A percentile compares a stretch with the other conserved stretches of the same genome.
phyloP scores from a whole-genome alignment of 2,113 vertebrate species.

The Trogon melanurus region DNA sequence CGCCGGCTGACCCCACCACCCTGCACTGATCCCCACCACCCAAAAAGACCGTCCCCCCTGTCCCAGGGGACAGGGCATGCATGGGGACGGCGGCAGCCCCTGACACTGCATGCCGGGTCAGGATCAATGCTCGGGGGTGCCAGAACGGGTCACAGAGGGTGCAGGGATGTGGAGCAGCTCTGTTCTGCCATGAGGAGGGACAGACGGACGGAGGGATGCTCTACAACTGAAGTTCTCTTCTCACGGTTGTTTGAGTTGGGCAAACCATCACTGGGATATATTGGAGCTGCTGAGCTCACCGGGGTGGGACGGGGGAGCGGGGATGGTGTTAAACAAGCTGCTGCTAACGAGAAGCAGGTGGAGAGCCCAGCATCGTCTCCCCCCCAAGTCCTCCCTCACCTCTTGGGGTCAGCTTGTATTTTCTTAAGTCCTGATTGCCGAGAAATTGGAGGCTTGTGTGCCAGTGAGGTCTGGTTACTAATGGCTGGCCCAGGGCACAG shows the following conservation, averaged over 20 bases:
- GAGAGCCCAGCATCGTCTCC: accelerated
- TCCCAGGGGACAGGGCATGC: background rate
- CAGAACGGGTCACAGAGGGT: background rate
- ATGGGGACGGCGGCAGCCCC: background rate
- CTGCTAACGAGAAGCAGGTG: conserved; percentile 66
- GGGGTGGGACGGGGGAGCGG: background rate
- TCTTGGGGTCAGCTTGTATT: conserved; percentile 54
- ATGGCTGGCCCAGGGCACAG: background rate
- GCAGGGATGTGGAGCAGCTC: background rate
- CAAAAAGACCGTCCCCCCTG: conserved; percentile 24
- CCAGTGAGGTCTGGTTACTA: background rate
- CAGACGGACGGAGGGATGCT: background rate
- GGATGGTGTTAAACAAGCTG: background rate
- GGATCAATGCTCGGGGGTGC: background rate
- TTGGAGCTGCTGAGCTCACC: background rate
- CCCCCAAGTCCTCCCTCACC: background rate
- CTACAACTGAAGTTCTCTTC: background rate
- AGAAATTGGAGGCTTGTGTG: conserved; percentile 56
- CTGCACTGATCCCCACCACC: background rate
- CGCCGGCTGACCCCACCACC: background rate
- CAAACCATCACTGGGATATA: background rate
- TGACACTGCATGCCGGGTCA: accelerated
- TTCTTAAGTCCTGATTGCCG: conserved; percentile 57
- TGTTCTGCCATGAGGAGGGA: background rate
- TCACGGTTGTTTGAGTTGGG: accelerated